Evolutionary conservation across 2,113 vertebrate species (phyloP), one percentile per base, ranked within the genome.

Genomic region (Saccopteryx leptura): DNA sequence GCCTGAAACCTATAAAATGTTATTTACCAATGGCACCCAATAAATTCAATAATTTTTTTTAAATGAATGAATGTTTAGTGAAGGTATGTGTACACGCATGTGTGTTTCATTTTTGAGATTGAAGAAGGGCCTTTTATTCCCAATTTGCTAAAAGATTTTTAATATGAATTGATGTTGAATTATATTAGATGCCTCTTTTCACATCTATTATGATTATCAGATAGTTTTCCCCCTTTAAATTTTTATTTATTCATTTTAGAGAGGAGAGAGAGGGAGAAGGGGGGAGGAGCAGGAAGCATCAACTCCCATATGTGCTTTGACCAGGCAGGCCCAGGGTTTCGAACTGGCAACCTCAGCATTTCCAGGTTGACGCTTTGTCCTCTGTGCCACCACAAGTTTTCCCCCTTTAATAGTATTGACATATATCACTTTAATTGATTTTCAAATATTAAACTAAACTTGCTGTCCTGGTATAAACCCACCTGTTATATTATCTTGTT

Each of bases 381-480:
- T 3, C 39, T 39, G 39, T 39, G 39, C 39, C 39, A 39, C 39
- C 39, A 39, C 39, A 39, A 78, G 13, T 61, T 90, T 97, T 90
- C 72, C 46, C 39, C 89, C 52, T 96, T 86, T 91, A 94, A 91
- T 87, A 39, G 63, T 93, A 84, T 52, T 82, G 82, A 80, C 33
- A 86, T 96, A 96, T 92, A 91, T 96, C 74, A 87, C 48, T 76
- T 96, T 91, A 83, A 94, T 95, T 93, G 83, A 80, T 82, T 94
- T 94, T 96, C 50, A 94, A 89, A 60, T 93, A 87, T 83, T 91
- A 83, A 88, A 58, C 78, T 95, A 78, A 63, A 69, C 26, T 79
- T 83, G n/a, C 33, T 52, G 65, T 93, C 31, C 83, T 91, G 63
- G 60, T 80, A 71, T 69, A 86, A 91, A 91, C 17, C 15, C 13